Evolutionary conservation across 2,797 vertebrate species (phyloP).

Genomic region (Pseudochirops corinnae): DNA sequence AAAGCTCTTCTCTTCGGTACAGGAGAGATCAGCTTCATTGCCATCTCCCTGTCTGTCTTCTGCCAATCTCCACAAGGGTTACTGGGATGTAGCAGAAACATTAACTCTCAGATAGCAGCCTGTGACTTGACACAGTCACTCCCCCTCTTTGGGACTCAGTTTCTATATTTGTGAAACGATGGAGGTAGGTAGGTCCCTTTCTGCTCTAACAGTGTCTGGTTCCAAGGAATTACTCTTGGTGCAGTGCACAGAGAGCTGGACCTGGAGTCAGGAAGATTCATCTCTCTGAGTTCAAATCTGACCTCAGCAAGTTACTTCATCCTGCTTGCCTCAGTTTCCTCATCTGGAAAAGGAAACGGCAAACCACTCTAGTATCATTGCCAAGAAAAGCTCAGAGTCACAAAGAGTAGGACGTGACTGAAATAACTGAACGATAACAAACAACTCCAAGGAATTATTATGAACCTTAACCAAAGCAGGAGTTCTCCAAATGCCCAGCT

Average conservation of each 20-base stretch:
- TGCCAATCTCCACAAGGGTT: not conserved
- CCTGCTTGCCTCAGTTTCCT: not conserved
- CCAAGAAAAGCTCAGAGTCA: not conserved
- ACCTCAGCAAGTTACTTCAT: not conserved
- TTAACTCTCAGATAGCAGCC: not conserved
- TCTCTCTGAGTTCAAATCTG: not conserved
- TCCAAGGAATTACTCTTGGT: not conserved
- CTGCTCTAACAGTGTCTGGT: not conserved
- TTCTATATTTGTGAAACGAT: not conserved
- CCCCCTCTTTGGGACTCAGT: not conserved
- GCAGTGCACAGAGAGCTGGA: too few relatives aligned
- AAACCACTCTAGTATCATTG: not conserved
- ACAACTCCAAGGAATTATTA: not conserved
- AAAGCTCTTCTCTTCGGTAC: accelerated
- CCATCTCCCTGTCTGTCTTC: not conserved
- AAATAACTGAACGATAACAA: not conserved
- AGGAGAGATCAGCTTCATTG: too few relatives aligned
- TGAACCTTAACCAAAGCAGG: not conserved
- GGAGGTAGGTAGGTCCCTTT: not conserved
- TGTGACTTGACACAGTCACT: not conserved
- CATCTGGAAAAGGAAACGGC: not conserved
- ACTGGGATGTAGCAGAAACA: not conserved
- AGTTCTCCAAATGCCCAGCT: not conserved
- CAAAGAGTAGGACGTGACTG: not conserved
- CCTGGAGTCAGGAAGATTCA: not conserved